Evolutionary conservation across 2,888 invertebrate species (phyloP).

Genomic region (Dicyrtomina minuta): DNA sequence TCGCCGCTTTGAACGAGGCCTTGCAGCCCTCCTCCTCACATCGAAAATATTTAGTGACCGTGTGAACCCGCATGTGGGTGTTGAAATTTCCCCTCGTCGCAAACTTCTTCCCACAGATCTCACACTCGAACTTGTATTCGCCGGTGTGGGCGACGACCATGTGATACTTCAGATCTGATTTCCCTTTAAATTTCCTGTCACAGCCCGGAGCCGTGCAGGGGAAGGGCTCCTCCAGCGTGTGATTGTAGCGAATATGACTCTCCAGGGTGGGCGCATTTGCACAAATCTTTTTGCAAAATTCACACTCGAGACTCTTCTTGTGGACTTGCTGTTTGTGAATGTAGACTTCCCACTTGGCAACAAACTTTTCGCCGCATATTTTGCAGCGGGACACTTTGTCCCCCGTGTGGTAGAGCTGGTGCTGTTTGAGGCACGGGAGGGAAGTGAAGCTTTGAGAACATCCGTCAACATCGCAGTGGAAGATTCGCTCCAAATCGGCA

Average conservation of each 20-base stretch:
- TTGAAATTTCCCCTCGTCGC: constrained; percentile 12
- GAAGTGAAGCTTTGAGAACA: too few species aligned
- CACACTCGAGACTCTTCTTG: not conserved
- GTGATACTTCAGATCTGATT: constrained; percentile 1
- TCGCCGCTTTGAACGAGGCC: too few species aligned
- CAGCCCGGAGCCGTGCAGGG: not conserved
- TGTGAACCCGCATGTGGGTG: constrained; percentile 2
- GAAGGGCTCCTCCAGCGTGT: constrained; percentile 10
- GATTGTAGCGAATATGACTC: constrained; percentile 8
- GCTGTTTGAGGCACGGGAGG: too few species aligned
- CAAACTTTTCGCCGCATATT: constrained; percentile 8
- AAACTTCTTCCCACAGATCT: constrained; percentile 19
- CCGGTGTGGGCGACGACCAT: constrained; percentile 5
- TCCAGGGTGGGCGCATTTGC: not conserved
- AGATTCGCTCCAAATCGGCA: too few species aligned
- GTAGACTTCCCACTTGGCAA: constrained; percentile 9
- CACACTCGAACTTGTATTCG: constrained; percentile 1
- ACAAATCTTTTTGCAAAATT: not conserved
- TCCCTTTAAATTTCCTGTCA: constrained; percentile 2
- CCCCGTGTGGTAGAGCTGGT: constrained; percentile 1
- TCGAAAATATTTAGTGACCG: too few species aligned
- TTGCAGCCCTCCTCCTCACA: too few species aligned
- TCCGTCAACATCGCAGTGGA: too few species aligned
- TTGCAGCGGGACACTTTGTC: not conserved
- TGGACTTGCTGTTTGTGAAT: not conserved